phyloP scores from a whole-genome alignment of 2,797 vertebrate species.

The Pangasius djambal region DNA sequence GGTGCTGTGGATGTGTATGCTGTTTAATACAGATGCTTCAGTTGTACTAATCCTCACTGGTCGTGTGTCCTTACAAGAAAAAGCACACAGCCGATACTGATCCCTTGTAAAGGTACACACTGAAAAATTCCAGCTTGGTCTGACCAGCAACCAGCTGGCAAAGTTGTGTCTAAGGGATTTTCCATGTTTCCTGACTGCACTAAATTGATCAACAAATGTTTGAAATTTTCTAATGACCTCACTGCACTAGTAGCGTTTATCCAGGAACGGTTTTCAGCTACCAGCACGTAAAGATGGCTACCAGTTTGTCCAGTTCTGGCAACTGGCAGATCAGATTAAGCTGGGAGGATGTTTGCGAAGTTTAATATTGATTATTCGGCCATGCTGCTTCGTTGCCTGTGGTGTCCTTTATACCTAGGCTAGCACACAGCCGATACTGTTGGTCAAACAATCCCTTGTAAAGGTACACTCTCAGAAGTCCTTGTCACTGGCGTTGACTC shows the following conservation, averaged over 20 bases:
- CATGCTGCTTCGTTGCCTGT: neutral
- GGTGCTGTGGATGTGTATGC: neutral
- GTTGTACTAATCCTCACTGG: neutral
- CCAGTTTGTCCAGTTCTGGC: constrained; percentile 6
- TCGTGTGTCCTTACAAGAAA: neutral
- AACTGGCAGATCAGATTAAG: neutral
- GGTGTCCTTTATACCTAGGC: neutral
- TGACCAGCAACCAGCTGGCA: neutral
- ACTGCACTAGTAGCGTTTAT: neutral
- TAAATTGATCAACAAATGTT: neutral
- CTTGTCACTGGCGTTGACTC: neutral
- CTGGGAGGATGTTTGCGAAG: neutral
- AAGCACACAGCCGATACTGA: neutral
- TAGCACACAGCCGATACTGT: neutral
- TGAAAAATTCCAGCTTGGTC: neutral
- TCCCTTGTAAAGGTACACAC: neutral
- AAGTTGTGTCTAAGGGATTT: neutral
- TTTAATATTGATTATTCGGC: neutral
- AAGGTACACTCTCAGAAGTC: neutral
- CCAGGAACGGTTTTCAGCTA: neutral
- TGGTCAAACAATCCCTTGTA: neutral
- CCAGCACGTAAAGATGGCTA: neutral
- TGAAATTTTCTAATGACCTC: neutral
- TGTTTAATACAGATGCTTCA: neutral
- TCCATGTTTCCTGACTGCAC: neutral